These are phyloP conservation scores for Drosophila trichaetosa DNA, from an alignment of 2,888 invertebrate genomes.

Conservation along the genomic window DNA sequence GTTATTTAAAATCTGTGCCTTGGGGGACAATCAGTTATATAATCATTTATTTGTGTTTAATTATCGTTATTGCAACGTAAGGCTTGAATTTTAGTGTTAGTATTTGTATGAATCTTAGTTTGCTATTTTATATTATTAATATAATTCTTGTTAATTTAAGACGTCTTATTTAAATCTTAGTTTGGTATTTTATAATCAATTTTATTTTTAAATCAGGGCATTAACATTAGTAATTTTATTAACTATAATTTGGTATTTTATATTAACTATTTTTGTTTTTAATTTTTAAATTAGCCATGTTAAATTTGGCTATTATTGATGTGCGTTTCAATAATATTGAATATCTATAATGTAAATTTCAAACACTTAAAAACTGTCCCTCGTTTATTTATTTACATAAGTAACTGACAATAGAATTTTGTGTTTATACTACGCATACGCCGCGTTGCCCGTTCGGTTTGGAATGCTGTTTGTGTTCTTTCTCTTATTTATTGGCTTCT, in stretches of 20 bases:
- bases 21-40: neutral
- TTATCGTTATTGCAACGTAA: too few relatives aligned
- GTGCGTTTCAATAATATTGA: neutral
- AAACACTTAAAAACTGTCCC: neutral
- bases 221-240: neutral
- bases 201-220: neutral
- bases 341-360: neutral
- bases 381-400: neutral
- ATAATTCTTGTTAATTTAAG: neutral
- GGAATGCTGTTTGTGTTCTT: conserved; percentile 59
- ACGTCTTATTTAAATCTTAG: neutral
- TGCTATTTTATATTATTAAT: neutral
- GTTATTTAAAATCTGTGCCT: neutral
- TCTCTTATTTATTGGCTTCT: conserved; percentile 74
- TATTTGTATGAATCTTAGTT: too few relatives aligned
- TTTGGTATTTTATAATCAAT: neutral
- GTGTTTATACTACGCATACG: conserved; percentile 32
- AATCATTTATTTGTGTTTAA: neutral
- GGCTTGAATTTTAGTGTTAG: too few relatives aligned
- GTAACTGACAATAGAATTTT: conserved; percentile 16
- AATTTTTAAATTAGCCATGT: neutral
- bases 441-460: conserved; percentile 38
- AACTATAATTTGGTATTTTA: neutral
- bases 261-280: neutral
- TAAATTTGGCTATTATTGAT: neutral